Evolutionary conservation across 2,888 invertebrate species (phyloP).

Genomic region (Epirrhoe tristata): DNA sequence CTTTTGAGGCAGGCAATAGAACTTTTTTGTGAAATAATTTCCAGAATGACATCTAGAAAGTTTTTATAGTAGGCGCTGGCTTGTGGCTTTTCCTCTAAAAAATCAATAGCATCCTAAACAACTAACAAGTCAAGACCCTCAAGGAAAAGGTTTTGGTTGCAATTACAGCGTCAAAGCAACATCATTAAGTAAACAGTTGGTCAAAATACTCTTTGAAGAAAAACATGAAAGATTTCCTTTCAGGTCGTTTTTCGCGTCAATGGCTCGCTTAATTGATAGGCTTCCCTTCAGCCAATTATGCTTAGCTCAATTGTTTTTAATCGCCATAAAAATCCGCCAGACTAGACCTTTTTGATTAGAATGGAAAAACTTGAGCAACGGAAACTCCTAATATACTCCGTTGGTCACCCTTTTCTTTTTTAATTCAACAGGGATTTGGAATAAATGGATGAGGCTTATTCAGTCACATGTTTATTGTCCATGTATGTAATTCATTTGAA

Average conservation of each 20-base stretch:
- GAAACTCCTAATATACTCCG: no score
- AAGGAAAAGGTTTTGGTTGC: conserved; percentile 19
- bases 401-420: no score
- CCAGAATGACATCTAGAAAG: no score
- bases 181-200: conserved; percentile 42
- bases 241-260: conserved; percentile 54
- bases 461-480: no score
- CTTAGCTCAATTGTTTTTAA: conserved; percentile 35
- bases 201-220: conserved; percentile 42
- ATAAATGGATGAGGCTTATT: no score
- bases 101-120: conserved; percentile 2
- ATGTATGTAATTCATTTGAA: no score
- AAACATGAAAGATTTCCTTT: conserved; percentile 47
- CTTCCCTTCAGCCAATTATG: conserved; percentile 49
- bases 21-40: no score
- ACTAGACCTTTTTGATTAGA: neutral
- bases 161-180: conserved; percentile 39
- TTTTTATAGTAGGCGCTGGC: neutral
- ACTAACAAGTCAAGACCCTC: conserved; percentile 26
- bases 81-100: neutral
- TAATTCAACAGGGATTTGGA: no score
- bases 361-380: neutral
- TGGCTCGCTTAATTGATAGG: conserved; percentile 61
- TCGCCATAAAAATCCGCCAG: conserved; percentile 14
- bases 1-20: no score